phyloP scores from a whole-genome alignment of 2,888 invertebrate genomes.

The Rhorus exstirpatorius region DNA sequence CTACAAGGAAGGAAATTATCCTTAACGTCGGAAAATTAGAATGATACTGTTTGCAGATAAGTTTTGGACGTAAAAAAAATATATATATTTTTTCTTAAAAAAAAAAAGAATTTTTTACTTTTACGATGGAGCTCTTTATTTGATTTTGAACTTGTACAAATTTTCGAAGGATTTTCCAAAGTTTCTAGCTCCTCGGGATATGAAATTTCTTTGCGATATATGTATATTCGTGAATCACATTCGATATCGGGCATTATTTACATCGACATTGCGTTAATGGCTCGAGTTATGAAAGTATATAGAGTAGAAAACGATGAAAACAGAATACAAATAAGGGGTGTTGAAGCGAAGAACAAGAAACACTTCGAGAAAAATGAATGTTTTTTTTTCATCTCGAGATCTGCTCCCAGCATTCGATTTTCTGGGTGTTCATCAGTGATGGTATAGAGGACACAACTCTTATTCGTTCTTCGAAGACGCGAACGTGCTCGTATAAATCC shows the following conservation, averaged over 20 bases:
- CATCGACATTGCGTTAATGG: background rate
- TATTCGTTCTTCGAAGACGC: constrained; percentile 27
- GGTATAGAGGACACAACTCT: constrained; percentile 14
- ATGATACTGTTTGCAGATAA: no score
- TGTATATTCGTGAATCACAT: no score
- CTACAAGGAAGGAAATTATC: background rate
- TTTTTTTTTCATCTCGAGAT: constrained; percentile 4
- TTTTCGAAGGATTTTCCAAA: background rate
- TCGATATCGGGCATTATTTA: no score
- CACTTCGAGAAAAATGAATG: background rate
- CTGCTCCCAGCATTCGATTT: background rate
- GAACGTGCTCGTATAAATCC: constrained; percentile 58
- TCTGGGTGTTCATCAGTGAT: constrained; percentile 20
- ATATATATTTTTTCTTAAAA: no score
- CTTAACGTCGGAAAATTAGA: background rate
- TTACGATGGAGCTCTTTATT: no score
- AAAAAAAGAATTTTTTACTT: no score
- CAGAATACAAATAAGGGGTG: background rate
- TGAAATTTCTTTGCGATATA: background rate
- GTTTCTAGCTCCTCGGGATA: background rate
- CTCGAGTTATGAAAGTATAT: background rate
- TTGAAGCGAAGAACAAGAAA: background rate
- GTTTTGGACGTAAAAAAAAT: no score
- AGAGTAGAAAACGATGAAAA: background rate
- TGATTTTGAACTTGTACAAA: no score